A percentile compares a stretch with the other conserved stretches of the same genome.
Conservation (phyloP, 2,888 invertebrate species). For the Trichogramma evanescens region DNA sequence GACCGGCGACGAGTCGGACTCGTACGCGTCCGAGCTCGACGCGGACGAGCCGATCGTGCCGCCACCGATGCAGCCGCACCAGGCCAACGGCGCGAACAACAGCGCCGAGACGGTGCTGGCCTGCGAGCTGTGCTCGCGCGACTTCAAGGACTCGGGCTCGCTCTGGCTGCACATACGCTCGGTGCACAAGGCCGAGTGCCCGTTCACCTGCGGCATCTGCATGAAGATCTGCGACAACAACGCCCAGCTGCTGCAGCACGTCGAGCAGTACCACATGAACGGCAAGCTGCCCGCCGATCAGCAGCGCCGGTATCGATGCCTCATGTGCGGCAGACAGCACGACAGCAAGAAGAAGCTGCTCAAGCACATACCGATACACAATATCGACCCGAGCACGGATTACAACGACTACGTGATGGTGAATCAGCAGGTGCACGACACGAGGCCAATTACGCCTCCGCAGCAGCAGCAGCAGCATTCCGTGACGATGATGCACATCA, state of each 20-base stretch:
- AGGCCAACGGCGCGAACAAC: constrained; percentile 31
- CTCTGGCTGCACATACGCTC: constrained; percentile 53
- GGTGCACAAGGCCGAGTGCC: constrained; percentile 51
- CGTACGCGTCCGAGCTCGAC: constrained; percentile 16
- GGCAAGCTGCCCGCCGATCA: constrained; percentile 43
- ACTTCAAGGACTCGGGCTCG: constrained; percentile 50
- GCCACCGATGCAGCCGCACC: constrained; percentile 37
- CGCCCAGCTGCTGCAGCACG: constrained; percentile 49
- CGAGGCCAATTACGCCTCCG: not conserved
- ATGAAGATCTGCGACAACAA: constrained; percentile 50
- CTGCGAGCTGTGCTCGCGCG: constrained; percentile 48
- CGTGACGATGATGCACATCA: too few species aligned
- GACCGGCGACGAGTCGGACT: constrained; percentile 27
- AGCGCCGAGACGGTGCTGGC: constrained; percentile 45
- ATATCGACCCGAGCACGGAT: constrained; percentile 49
- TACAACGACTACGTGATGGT: constrained; percentile 38
- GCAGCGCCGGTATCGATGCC: constrained; percentile 47
- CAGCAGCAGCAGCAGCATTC: too few species aligned
- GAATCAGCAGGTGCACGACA: constrained; percentile 18
- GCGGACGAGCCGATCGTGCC: constrained; percentile 21
- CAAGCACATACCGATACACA: constrained; percentile 53
- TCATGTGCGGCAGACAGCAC: constrained; percentile 53
- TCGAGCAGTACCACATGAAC: constrained; percentile 48
- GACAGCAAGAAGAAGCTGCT: constrained; percentile 51
- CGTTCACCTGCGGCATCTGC: constrained; percentile 54